Evolutionary conservation across 2,797 vertebrate genomes (phyloP).

Genomic region (Chanos chanos): DNA sequence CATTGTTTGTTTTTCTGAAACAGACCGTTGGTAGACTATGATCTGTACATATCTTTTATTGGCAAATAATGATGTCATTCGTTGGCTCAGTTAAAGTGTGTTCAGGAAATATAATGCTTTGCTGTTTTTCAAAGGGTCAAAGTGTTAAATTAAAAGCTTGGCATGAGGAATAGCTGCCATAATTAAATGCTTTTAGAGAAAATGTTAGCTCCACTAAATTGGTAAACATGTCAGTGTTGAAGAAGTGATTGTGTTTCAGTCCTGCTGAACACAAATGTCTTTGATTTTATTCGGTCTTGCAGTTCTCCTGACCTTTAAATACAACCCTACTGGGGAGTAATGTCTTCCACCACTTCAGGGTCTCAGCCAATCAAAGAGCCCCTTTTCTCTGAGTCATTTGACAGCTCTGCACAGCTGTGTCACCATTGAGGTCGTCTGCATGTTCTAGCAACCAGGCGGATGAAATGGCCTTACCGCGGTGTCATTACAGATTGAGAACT

Average conservation of each 20-base stretch:
- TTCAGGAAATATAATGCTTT: neutral
- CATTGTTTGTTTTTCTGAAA: constrained; percentile 43
- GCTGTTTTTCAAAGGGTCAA: neutral
- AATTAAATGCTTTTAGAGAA: no score
- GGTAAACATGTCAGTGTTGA: no score
- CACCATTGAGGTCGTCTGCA: constrained; percentile 44
- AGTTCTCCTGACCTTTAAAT: constrained; percentile 47
- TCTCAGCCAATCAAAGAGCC: constrained; percentile 52
- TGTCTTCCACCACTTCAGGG: neutral
- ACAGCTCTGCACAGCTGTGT: constrained; percentile 50
- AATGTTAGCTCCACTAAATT: no score
- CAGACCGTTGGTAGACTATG: constrained; percentile 45
- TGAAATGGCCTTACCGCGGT: constrained; percentile 27
- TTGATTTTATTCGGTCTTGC: no score
- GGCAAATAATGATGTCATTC: neutral
- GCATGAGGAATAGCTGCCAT: no score
- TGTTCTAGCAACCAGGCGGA: constrained; percentile 55
- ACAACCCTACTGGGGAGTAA: no score
- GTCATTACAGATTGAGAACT: constrained; percentile 23
- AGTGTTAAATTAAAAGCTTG: no score
- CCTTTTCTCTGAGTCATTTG: constrained; percentile 28
- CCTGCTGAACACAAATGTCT: no score
- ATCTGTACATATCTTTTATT: neutral
- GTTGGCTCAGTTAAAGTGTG: constrained; percentile 31
- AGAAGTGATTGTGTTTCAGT: no score